phyloP scores from a whole-genome alignment of 1,140 invertebrate genomes.

The Araneus ventricosus region DNA sequence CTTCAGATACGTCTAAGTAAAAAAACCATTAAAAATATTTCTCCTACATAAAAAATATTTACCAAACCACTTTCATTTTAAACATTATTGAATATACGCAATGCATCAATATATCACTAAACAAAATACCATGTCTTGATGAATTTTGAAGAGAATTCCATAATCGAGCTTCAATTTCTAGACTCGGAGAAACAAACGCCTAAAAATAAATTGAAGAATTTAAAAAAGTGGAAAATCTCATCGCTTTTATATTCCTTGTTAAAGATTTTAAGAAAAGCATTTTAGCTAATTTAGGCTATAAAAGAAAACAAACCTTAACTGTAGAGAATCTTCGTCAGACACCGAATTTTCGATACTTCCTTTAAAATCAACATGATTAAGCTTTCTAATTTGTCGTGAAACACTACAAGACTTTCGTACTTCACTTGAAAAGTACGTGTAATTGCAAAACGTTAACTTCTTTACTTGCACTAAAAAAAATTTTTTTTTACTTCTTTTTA shows the following conservation, averaged over 20 bases:
- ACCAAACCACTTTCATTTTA: no score
- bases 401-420: constrained; percentile 16
- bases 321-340: neutral
- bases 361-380: constrained; percentile 40
- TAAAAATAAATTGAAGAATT: no score
- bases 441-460: constrained; percentile 1
- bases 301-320: neutral
- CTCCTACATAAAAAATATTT: no score
- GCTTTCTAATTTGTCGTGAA: constrained; percentile 8
- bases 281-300: neutral
- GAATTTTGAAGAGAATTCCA: no score
- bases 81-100: no score
- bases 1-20: no score
- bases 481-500: constrained; percentile 43
- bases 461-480: neutral
- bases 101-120: no score
- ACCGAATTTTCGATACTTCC: neutral
- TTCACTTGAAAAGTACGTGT: neutral
- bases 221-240: neutral
- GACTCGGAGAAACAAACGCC: no score
- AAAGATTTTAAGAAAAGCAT: neutral
- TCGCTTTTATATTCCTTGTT: neutral
- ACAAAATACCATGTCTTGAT: no score
- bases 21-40: no score
- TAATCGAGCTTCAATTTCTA: no score